Percentiles rank a stretch among this genome's conserved stretches.
Conservation (phyloP, 2,888 invertebrate genomes). For the Phorcus lineatus region DNA sequence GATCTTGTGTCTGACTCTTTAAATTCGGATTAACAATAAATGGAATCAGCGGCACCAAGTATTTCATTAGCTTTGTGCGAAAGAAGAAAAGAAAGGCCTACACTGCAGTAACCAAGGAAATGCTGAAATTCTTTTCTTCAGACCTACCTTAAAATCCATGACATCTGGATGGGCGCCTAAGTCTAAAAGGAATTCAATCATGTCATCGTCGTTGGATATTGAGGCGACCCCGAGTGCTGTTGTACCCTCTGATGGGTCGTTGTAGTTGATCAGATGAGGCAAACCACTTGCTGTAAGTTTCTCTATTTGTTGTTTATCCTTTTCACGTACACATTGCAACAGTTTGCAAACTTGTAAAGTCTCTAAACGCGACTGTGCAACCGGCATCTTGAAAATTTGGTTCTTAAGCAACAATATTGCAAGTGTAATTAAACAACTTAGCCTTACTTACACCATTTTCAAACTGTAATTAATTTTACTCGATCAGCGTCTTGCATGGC, state of each 20-base stretch:
- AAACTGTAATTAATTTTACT: background rate
- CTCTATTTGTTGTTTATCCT: constrained; percentile 71
- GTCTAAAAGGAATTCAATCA: constrained; percentile 72
- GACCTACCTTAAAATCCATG: constrained; percentile 66
- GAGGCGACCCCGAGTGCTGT: constrained; percentile 74
- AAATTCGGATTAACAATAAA: too few species aligned
- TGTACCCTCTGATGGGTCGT: constrained; percentile 72
- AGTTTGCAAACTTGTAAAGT: constrained; percentile 75
- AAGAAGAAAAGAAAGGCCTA: too few species aligned
- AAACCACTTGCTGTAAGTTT: constrained; percentile 73
- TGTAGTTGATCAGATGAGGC: constrained; percentile 74
- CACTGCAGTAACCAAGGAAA: too few species aligned
- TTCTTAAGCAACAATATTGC: background rate
- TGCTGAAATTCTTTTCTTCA: too few species aligned
- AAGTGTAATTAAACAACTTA: background rate
- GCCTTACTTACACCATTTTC: background rate
- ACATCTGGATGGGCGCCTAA: constrained; percentile 76
- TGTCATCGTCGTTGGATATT: constrained; percentile 73
- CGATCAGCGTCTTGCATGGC: background rate
- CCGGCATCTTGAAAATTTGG: constrained; percentile 64
- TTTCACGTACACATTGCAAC: constrained; percentile 74
- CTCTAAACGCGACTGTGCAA: constrained; percentile 73
- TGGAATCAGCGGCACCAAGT: too few species aligned
- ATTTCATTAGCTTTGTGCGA: too few species aligned
- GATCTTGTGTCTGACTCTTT: too few species aligned